These are phyloP conservation scores for Pseudanteris insignis DNA, from an alignment of 2,888 invertebrate genomes.

Conservation along the genomic window DNA sequence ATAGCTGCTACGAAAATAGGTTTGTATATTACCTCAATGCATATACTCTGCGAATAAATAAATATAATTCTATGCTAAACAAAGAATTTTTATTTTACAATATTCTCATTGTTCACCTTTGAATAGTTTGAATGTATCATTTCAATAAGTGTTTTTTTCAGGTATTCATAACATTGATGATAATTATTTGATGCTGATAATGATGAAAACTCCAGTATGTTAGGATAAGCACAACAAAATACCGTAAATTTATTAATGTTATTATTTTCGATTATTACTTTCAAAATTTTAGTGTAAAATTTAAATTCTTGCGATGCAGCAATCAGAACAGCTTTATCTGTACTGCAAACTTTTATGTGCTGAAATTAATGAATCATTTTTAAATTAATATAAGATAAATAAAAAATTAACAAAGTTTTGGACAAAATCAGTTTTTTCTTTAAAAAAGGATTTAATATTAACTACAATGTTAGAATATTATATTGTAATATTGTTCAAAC, in stretches of 20 bases:
- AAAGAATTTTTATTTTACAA: constrained; percentile 53
- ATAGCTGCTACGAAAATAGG: constrained; percentile 72
- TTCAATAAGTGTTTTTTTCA: too few relatives aligned
- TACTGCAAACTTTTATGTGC: constrained; percentile 60
- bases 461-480: too few relatives aligned
- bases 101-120: constrained; percentile 54
- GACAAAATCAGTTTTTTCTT: too few relatives aligned
- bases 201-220: constrained; percentile 69
- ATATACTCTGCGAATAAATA: too few relatives aligned
- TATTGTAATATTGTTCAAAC: too few relatives aligned
- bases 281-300: constrained; percentile 70
- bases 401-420: too few relatives aligned
- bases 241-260: constrained; percentile 72
- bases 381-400: too few relatives aligned
- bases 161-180: too few relatives aligned
- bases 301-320: constrained; percentile 70
- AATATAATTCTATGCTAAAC: too few relatives aligned
- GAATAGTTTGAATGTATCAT: too few relatives aligned
- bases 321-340: constrained; percentile 69
- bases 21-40: constrained; percentile 71
- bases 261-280: constrained; percentile 72
- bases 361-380: constrained; percentile 46
- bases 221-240: constrained; percentile 70
- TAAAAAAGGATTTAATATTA: too few relatives aligned
- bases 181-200: constrained; percentile 59